Percentiles rank a stretch among this genome's conserved stretches.
phyloP scores from a whole-genome alignment of 2,888 invertebrate species.

The Nomada ruficornis region DNA sequence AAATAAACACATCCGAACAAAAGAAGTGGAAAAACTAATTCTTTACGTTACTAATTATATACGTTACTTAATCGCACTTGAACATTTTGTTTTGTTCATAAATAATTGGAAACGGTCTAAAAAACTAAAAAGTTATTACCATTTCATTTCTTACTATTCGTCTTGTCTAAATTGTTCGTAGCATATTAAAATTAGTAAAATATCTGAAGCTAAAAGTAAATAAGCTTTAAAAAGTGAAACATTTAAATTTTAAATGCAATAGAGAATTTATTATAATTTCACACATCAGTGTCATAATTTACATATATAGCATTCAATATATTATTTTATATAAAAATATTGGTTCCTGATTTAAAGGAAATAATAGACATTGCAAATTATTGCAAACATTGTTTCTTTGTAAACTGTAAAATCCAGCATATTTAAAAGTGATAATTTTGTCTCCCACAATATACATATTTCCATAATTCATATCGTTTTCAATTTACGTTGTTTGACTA shows the following conservation, averaged over 20 bases:
- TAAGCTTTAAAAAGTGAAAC: not conserved
- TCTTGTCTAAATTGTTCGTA: not conserved
- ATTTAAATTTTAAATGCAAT: not conserved
- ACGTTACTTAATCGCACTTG: too few relatives aligned
- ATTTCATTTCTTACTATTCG: too few relatives aligned
- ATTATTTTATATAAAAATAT: not conserved
- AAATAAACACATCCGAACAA: too few relatives aligned
- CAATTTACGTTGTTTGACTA: not conserved
- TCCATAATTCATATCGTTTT: not conserved
- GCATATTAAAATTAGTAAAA: not conserved
- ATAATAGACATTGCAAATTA: too few relatives aligned
- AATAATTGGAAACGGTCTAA: too few relatives aligned
- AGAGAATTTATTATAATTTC: not conserved
- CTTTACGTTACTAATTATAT: too few relatives aligned
- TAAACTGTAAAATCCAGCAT: not conserved
- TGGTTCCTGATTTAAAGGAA: not conserved
- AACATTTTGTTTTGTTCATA: too few relatives aligned
- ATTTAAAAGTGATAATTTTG: not conserved
- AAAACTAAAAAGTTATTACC: too few relatives aligned
- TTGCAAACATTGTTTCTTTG: not conserved
- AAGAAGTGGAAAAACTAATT: too few relatives aligned
- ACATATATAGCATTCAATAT: not conserved
- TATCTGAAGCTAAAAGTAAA: too few relatives aligned
- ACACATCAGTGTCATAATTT: not conserved
- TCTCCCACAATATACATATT: not conserved